Evolutionary conservation across 2,113 vertebrate genomes (phyloP).

Genomic region (Ornithorhynchus anatinus): DNA sequence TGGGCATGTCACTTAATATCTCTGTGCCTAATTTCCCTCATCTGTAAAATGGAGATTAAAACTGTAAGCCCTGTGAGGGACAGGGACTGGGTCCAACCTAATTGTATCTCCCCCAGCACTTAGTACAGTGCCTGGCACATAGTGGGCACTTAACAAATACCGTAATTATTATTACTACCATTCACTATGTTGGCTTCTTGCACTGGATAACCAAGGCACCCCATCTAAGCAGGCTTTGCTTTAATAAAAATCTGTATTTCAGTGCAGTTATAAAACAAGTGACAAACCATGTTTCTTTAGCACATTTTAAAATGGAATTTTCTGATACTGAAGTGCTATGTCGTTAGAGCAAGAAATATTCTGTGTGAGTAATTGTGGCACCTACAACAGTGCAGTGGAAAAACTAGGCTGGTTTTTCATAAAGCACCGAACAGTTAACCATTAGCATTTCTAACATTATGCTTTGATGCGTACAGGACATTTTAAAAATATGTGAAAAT

Average conservation of each 20-base stretch:
- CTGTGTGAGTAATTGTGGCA: not conserved
- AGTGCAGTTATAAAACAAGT: not conserved
- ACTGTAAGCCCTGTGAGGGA: no score
- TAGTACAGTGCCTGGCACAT: no score
- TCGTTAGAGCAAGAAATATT: not conserved
- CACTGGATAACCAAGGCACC: no score
- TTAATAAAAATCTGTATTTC: not conserved
- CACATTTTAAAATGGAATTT: not conserved
- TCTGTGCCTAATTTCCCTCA: no score
- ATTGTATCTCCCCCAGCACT: no score
- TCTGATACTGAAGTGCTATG: not conserved
- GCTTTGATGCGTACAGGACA: not conserved
- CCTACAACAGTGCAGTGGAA: not conserved
- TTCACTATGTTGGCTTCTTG: no score
- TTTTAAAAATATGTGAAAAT: not conserved
- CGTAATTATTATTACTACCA: no score
- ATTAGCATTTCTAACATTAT: not conserved
- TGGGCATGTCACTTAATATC: no score
- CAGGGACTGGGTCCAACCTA: no score
- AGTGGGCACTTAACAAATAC: no score
- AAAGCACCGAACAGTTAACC: not conserved
- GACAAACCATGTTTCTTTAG: not conserved
- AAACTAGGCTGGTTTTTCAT: not conserved
- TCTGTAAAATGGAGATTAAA: no score
- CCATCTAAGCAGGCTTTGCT: not conserved